Base-by-base conservation (phyloP, 2,888 invertebrate genomes). In the Mythimna pallens region DNA sequence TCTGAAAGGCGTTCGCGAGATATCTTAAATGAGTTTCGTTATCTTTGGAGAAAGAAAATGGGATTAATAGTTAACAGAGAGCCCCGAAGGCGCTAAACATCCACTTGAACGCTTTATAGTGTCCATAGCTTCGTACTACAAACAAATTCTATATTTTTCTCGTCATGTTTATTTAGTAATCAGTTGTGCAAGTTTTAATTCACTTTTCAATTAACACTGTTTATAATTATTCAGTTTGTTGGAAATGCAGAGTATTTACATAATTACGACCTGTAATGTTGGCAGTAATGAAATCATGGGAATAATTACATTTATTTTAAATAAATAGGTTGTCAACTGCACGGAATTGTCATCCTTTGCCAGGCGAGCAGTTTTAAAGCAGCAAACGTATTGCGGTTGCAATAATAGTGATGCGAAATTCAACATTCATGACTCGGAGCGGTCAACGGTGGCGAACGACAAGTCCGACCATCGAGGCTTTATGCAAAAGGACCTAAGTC, bases 1-100 rank as follows among this genome's bases (percentile, higher is more conserved):
- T 89, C 92, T 94, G 93, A 94, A 93, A 94, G 92, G 93, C 94
- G 93, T 94, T 93, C 87, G 91, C 92, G 88, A 94, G 95, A 94
- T 96, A 96, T 96, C 95, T 94, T 94, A 94, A 96, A 96, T 95
- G 95, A 95, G 96, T 96, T 96, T 95, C 94, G 94, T 96, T 96
- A 96, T 96, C 96, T 95, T 88, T 83, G 88, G 91, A 92, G 90
- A 94, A 94, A 94, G 95, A 95, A 95, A 95, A 96, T 93, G 92
- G 94, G 92, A 94, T 95, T 94, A 95, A 94, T 95, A 96, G 95
- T 95, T 94, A 95, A 94, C 93, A 92, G 93, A 90, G 91, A 91
- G 91, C 90, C 90, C 90, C 88, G 85, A 88, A 90, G 91, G 91
- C 92, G 92, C 89, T 92, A 92, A 93, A 91, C 89, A 92, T 91